Conservation (phyloP, 2,888 invertebrate genomes). For the Mesochorus sp. region DNA sequence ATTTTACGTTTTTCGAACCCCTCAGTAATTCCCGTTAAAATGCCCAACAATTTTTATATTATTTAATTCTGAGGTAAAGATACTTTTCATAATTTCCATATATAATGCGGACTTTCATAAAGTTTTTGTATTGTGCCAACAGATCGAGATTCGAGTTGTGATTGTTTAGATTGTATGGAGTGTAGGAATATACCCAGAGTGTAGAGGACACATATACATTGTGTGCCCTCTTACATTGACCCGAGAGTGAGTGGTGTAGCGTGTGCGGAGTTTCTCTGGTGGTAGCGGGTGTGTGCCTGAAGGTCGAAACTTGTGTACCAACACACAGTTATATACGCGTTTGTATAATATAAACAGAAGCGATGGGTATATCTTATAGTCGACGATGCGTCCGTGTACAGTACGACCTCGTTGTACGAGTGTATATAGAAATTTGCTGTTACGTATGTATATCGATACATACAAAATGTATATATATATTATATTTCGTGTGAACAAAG, state of each 20-base stretch:
- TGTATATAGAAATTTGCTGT: conserved; percentile 29
- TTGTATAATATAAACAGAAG: conserved; percentile 12
- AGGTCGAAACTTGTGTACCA: conserved; percentile 55
- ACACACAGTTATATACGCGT: conserved; percentile 2
- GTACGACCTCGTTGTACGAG: conserved; percentile 6
- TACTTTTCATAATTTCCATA: no score
- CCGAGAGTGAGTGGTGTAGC: conserved; percentile 16
- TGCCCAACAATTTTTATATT: no score
- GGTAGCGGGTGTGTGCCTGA: conserved; percentile 17
- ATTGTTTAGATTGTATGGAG: background rate
- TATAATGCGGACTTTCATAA: no score
- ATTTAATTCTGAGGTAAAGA: no score
- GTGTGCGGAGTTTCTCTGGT: conserved; percentile 20
- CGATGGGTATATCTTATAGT: conserved; percentile 45
- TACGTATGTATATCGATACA: background rate
- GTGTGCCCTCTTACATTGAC: background rate
- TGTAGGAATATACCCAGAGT: no score
- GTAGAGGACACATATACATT: no score
- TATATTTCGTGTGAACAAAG: no score
- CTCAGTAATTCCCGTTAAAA: no score
- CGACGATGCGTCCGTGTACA: conserved; percentile 20
- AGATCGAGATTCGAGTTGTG: background rate
- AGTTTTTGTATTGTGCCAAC: no score
- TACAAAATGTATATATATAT: conserved; percentile 3
- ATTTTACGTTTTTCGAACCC: no score